These are phyloP conservation scores for Trypoxylus dichotomus DNA, from an alignment of 1,140 invertebrate species.

Conservation along the genomic window DNA sequence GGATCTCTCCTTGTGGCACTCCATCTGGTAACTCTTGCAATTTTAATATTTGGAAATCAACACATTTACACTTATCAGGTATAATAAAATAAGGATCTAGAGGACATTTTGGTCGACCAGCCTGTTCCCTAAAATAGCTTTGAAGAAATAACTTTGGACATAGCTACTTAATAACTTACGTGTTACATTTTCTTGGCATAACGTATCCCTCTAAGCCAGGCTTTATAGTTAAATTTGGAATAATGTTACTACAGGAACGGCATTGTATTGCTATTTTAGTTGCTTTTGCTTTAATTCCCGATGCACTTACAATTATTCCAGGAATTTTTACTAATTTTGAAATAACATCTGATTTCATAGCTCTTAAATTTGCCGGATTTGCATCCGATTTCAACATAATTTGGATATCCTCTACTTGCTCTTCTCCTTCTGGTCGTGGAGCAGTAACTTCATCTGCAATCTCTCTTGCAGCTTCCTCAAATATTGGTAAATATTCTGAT, in stretches of 20 bases:
- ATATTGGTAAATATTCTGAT: conserved; percentile 88
- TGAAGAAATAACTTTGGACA: neutral
- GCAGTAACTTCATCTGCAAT: conserved; percentile 96
- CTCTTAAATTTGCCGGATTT: conserved; percentile 78
- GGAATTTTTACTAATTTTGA: conserved; percentile 92
- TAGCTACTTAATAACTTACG: conserved; percentile 63
- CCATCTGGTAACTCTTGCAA: conserved; percentile 96
- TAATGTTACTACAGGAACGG: conserved; percentile 85
- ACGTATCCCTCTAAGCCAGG: conserved; percentile 96
- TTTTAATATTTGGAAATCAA: conserved; percentile 91
- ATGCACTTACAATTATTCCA: conserved; percentile 94
- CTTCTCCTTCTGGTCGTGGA: conserved; percentile 86
- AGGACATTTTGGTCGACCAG: conserved; percentile 88
- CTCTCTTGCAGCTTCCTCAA: conserved; percentile 97
- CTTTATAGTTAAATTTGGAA: conserved; percentile 88
- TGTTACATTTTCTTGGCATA: conserved; percentile 93
- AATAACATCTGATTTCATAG: conserved; percentile 92
- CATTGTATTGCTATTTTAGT: conserved; percentile 96
- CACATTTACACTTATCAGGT: conserved; percentile 96
- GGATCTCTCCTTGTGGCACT: conserved; percentile 98
- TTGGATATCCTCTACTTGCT: conserved; percentile 93
- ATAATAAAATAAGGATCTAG: conserved; percentile 97
- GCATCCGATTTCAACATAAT: conserved; percentile 86
- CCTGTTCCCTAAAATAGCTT: conserved; percentile 69
- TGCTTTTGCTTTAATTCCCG: conserved; percentile 93